Percentiles rank a stretch among this genome's conserved stretches.
Conservation (phyloP, 2,113 vertebrate species). For the Xerus inauris region DNA sequence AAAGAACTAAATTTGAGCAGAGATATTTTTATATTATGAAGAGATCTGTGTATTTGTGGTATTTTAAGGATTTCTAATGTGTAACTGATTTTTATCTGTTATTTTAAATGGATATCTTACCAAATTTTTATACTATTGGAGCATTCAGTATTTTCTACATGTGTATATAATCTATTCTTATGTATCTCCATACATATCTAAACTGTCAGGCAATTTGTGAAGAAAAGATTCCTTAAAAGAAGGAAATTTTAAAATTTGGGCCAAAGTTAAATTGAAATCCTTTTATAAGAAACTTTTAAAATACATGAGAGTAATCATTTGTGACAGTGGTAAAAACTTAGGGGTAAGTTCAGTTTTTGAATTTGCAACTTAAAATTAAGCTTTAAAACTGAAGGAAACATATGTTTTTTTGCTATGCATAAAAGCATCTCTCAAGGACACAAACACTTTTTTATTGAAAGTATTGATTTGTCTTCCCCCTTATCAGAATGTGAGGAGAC, state of each 20-base stretch:
- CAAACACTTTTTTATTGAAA: neutral
- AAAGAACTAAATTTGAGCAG: neutral
- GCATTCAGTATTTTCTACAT: neutral
- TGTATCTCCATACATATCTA: neutral
- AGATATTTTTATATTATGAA: neutral
- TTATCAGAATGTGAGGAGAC: neutral
- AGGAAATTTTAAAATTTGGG: neutral
- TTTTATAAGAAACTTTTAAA: neutral
- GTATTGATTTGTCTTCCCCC: slow-evolving; percentile 6
- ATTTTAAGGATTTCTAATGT: neutral
- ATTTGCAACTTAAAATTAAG: neutral
- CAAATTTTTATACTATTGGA: neutral
- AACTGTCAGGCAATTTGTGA: neutral
- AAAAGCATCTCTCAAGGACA: neutral
- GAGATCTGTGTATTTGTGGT: neutral
- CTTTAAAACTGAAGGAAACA: neutral
- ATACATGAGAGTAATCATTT: neutral
- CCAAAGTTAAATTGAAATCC: neutral
- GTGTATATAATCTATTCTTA: neutral
- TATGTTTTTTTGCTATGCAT: neutral
- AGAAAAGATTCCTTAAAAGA: neutral
- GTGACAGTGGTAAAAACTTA: neutral
- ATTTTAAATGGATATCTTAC: slow-evolving; percentile 12
- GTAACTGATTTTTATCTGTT: neutral
- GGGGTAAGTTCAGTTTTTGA: neutral